Evolutionary conservation across 2,113 vertebrate species (phyloP).

Genomic region (Ailuropoda melanoleuca): DNA sequence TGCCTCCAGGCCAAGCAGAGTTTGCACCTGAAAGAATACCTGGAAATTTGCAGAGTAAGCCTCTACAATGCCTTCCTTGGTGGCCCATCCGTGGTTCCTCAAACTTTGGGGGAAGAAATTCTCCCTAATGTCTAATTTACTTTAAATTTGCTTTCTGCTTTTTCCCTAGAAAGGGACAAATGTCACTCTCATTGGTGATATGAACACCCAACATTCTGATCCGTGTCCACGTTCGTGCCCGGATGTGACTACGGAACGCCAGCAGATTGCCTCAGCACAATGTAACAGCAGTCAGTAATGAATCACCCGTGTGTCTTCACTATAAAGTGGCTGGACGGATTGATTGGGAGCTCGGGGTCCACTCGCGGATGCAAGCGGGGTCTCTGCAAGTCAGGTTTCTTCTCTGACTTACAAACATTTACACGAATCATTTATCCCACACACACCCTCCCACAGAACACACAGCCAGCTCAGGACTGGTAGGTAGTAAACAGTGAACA

Average conservation of each 20-base stretch:
- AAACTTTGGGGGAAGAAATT: not conserved
- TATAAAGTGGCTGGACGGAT: not conserved
- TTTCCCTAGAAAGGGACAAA: not conserved
- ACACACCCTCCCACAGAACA: not conserved
- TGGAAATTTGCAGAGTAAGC: not conserved
- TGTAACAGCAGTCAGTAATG: not conserved
- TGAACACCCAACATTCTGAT: not conserved
- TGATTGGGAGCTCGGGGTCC: not conserved
- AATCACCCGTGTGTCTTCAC: not conserved
- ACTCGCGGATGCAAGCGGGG: not conserved
- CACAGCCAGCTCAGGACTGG: not conserved
- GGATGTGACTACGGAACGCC: not conserved
- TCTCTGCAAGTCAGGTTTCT: not conserved
- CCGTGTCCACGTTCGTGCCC: not conserved
- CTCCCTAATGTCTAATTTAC: not conserved
- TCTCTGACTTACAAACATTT: constrained; percentile 25
- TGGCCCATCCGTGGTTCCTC: not conserved
- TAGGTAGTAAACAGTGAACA: not conserved
- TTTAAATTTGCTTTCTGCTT: not conserved
- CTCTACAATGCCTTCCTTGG: not conserved
- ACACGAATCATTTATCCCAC: not conserved
- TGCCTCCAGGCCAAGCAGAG: not conserved
- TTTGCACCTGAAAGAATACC: not conserved
- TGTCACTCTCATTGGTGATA: not conserved
- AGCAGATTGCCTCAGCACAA: not conserved